A percentile compares a stretch with the other conserved stretches of the same genome.
Evolutionary conservation across 2,797 vertebrate genomes (phyloP).

Genomic region (Sebastes trivittatus): DNA sequence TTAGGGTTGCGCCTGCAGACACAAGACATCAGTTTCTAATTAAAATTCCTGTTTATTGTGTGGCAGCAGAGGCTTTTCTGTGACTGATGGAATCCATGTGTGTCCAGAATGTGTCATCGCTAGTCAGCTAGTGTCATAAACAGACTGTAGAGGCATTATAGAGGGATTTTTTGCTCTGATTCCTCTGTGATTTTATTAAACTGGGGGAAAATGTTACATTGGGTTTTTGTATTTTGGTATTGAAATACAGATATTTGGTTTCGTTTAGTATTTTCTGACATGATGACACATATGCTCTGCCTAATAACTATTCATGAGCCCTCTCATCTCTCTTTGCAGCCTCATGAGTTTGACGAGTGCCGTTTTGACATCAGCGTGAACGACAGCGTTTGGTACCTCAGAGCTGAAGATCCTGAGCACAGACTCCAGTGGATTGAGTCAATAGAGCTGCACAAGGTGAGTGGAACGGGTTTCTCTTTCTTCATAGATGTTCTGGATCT

Average conservation of each 20-base stretch:
- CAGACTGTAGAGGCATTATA: not conserved
- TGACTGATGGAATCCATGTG: conserved; percentile 68
- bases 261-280: not conserved
- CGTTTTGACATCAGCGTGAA: conserved; percentile 98
- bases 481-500: not conserved
- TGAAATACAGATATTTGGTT: not conserved
- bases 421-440: conserved; percentile 96
- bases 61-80: conserved; percentile 41
- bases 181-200: not conserved
- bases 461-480: not conserved
- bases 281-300: not conserved
- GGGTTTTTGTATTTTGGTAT: not conserved
- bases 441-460: conserved; percentile 96
- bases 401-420: conserved; percentile 94
- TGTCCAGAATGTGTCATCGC: conserved; percentile 49
- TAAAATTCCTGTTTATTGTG: conserved; percentile 68
- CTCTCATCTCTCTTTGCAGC: conserved; percentile 79
- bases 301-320: not conserved
- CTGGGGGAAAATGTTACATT: not conserved
- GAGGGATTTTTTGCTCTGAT: not conserved
- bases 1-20: conserved; percentile 30
- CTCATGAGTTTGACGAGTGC: conserved; percentile 98
- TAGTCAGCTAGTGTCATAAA: conserved; percentile 22
- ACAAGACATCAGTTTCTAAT: conserved; percentile 69
- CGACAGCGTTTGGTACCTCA: conserved; percentile 97